phyloP scores from a whole-genome alignment of 2,113 vertebrate species.

The Podilymbus podiceps region DNA sequence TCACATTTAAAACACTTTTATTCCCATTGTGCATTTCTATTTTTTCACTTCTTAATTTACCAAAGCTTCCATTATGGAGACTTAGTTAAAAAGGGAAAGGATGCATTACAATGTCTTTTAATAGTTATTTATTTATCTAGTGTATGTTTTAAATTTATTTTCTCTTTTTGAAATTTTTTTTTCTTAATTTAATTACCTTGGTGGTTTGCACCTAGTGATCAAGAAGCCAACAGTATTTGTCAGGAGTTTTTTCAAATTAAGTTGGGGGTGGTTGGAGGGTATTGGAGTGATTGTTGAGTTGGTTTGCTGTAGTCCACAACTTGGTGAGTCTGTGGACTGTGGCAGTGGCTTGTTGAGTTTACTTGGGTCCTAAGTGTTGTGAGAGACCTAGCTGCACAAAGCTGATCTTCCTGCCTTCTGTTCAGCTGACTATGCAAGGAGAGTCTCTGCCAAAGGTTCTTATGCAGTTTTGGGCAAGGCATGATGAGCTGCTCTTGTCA shows the following conservation, averaged over 20 bases:
- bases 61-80: neutral
- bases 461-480: neutral
- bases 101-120: neutral
- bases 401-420: neutral
- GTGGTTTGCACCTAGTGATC: neutral
- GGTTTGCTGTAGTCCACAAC: neutral
- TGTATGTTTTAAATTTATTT: neutral
- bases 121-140: neutral
- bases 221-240: neutral
- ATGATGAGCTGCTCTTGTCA: neutral
- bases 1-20: neutral
- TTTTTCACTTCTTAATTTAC: neutral
- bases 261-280: fast-evolving
- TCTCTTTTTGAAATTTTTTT: too few species aligned
- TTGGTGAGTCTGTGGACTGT: neutral
- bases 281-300: neutral
- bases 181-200: neutral
- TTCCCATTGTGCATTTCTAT: neutral
- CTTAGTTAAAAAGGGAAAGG: neutral
- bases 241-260: neutral
- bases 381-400: neutral
- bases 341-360: neutral
- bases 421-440: neutral
- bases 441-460: neutral
- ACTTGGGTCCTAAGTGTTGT: neutral